Percentiles rank a stretch among this genome's conserved stretches.
phyloP scores from a whole-genome alignment of 2,113 vertebrate species.

The Egretta garzetta region DNA sequence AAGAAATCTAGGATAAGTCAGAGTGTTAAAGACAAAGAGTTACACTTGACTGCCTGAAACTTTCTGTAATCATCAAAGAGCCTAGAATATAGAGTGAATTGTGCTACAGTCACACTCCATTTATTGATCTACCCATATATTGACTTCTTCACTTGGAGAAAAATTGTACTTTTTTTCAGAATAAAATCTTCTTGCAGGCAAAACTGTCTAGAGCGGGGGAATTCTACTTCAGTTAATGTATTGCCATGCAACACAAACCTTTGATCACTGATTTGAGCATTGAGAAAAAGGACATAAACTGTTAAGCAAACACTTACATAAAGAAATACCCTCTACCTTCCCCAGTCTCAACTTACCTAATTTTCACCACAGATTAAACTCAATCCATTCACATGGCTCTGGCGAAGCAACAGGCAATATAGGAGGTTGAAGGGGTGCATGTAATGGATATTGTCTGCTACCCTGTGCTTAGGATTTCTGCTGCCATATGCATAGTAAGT shows the following conservation, averaged over 20 bases:
- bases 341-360: neutral
- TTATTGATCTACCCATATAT: neutral
- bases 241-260: neutral
- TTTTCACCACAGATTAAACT: neutral
- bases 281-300: neutral
- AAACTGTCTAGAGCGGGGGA: neutral
- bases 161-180: neutral
- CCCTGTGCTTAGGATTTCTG: neutral
- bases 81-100: neutral
- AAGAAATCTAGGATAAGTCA: neutral
- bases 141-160: neutral
- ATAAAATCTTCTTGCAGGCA: neutral
- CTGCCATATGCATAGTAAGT: neutral
- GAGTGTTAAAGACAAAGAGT: neutral
- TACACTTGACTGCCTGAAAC: neutral
- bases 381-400: neutral
- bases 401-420: accelerated
- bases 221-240: neutral
- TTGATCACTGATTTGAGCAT: neutral
- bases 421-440: neutral
- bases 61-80: neutral
- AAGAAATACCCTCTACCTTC: neutral
- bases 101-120: neutral
- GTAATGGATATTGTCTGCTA: neutral
- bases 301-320: neutral